phyloP scores from a whole-genome alignment of 2,888 invertebrate genomes.

The Pyralis farinalis region DNA sequence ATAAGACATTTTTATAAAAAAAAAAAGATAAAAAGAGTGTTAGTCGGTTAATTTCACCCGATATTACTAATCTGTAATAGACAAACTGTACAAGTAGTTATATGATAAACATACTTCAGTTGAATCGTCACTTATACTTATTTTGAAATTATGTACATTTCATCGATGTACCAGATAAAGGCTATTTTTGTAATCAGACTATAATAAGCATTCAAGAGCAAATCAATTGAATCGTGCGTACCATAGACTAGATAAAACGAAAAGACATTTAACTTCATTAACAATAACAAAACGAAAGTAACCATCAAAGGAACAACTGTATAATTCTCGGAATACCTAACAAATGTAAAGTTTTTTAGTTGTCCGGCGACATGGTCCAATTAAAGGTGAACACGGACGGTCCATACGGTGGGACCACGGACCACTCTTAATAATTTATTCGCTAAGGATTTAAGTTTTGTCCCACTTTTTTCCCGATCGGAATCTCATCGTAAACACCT shows the following conservation, averaged over 20 bases:
- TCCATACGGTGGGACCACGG: slow-evolving; percentile 17
- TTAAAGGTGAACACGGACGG: slow-evolving; percentile 60
- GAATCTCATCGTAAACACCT: slow-evolving; percentile 77
- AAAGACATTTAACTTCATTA: slow-evolving; percentile 15
- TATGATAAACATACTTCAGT: no score
- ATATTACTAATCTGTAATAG: no score
- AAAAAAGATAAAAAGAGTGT: no score
- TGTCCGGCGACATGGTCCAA: slow-evolving; percentile 72
- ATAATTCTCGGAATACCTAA: slow-evolving; percentile 77
- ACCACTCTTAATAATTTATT: slow-evolving; percentile 72
- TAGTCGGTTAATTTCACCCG: no score
- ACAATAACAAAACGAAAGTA: slow-evolving; percentile 32
- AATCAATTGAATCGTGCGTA: no score
- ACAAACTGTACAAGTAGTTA: no score
- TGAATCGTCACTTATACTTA: no score
- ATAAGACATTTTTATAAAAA: no score
- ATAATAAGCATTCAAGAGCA: no score
- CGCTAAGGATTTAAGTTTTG: slow-evolving; percentile 60
- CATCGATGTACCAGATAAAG: no score
- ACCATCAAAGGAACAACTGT: slow-evolving; percentile 59
- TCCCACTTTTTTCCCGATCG: slow-evolving; percentile 61
- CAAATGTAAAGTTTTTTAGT: slow-evolving; percentile 74
- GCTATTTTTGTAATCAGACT: no score
- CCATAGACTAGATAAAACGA: slow-evolving; percentile 2
- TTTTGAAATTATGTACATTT: no score